Evolutionary conservation across 2,797 vertebrate genomes (phyloP).

Genomic region (Varecia variegata): DNA sequence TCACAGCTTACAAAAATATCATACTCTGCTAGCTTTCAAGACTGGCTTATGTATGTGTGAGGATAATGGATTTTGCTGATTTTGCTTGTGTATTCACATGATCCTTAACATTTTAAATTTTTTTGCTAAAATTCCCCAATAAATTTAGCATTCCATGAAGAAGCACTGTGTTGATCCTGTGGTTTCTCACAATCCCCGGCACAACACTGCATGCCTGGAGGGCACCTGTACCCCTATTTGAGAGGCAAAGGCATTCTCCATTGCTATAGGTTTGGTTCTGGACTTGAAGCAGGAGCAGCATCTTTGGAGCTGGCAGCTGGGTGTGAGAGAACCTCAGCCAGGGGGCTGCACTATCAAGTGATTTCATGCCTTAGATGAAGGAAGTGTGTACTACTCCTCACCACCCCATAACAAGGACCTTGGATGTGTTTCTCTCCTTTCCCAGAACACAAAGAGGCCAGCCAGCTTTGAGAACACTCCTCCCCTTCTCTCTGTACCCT

Average conservation of each 20-base stretch:
- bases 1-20: background rate
- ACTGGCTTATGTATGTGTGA: background rate
- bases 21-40: background rate
- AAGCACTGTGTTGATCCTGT: background rate
- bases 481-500: background rate
- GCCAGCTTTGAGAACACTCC: background rate
- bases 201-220: background rate
- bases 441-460: background rate
- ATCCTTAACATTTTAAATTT: background rate
- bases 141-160: background rate
- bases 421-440: background rate
- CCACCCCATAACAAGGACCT: background rate
- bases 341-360: background rate
- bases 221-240: background rate
- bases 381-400: background rate
- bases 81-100: background rate
- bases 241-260: background rate
- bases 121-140: background rate
- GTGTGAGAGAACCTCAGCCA: background rate
- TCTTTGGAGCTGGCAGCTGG: no score
- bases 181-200: background rate
- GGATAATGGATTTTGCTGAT: background rate
- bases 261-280: background rate
- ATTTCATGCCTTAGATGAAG: background rate
- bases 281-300: background rate